Evolutionary conservation across 1,140 invertebrate genomes (phyloP), one percentile per base, ranked within the genome.

Genomic region (Gryon sp.): DNA sequence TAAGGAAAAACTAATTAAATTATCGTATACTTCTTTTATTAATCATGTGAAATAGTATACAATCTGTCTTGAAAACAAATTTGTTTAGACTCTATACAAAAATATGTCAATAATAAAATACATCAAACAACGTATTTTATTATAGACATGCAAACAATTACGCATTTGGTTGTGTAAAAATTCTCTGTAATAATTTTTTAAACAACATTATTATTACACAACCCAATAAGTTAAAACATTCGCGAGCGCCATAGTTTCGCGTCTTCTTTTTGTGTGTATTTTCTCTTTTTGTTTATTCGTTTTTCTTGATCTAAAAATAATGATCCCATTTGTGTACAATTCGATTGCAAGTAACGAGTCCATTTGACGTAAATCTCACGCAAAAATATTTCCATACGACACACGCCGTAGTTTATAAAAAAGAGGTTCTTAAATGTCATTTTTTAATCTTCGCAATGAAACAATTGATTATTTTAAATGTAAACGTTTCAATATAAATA

Each of bases 11-110:
- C 24, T 2, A 32, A 11, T 8, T 8, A 34, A 50, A 19, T 3
- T 75, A 53, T 59, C 40, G 72, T 68, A 62, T 75, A 75, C 62
- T 66, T 60, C 11, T 66, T 74, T 75, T 75, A 75, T 75, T 75
- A 53, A 55, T 68, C 15, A 62, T 68, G 45, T 55, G 46, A 75
- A 75, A 68, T 66, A 74, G 72, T 68, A 68, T 62, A 75, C 70
- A 75, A 36, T 75, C 28, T 68, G 53, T 41, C 63, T 68, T 46
- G 72, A 75, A 62, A 75, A 75, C 72, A 68, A 68, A 45, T 55
- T 74, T 46, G 7, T 60, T 73, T 75, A 68, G 40, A 68, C 62
- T 66, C 62, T 75, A 68, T 68, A 68, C 57, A 75, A 75, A 75
- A 48, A 20, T 28, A 62, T 52, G 72, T 75, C 55, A 16, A 75